These are phyloP conservation scores for Zaprionus kolodkinae DNA, from an alignment of 1,140 invertebrate genomes.

Conservation along the genomic window DNA sequence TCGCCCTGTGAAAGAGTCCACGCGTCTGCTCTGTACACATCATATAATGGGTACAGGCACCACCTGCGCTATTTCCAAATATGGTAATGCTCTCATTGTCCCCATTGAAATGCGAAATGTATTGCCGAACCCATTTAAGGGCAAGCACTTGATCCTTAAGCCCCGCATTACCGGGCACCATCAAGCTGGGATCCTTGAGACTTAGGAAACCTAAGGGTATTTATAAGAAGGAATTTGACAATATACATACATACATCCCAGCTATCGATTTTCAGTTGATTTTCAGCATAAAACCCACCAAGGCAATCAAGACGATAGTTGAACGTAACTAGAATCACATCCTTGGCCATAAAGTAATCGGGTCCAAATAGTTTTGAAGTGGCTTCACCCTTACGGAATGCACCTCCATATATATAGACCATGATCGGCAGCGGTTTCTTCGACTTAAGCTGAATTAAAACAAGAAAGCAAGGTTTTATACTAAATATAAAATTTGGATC, in stretches of 20 bases:
- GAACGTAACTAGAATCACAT: slow-evolving; percentile 88
- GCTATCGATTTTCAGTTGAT: no score
- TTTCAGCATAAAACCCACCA: slow-evolving; percentile 76
- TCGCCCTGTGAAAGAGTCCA: slow-evolving; percentile 87
- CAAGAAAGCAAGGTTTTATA: no score
- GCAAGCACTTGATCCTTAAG: slow-evolving; percentile 85
- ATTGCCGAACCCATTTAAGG: slow-evolving; percentile 84
- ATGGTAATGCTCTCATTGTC: slow-evolving; percentile 80
- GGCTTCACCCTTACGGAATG: slow-evolving; percentile 85
- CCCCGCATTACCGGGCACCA: slow-evolving; percentile 86
- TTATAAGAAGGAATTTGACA: no score
- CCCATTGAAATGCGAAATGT: slow-evolving; percentile 82
- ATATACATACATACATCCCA: no score
- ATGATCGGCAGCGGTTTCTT: slow-evolving; percentile 86
- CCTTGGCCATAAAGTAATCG: slow-evolving; percentile 87
- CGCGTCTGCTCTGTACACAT: slow-evolving; percentile 69
- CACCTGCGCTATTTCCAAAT: slow-evolving; percentile 83
- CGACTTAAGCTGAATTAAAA: slow-evolving; percentile 35
- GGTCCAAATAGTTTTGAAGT: slow-evolving; percentile 85
- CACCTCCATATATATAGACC: slow-evolving; percentile 90
- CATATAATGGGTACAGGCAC: slow-evolving; percentile 74
- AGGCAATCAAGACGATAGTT: slow-evolving; percentile 89
- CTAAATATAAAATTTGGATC: no score
- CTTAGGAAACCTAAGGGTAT: slow-evolving; percentile 87
- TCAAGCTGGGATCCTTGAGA: slow-evolving; percentile 77